These are phyloP conservation scores for Bathynomus jamesi DNA, from an alignment of 1,140 invertebrate species.

Conservation along the genomic window DNA sequence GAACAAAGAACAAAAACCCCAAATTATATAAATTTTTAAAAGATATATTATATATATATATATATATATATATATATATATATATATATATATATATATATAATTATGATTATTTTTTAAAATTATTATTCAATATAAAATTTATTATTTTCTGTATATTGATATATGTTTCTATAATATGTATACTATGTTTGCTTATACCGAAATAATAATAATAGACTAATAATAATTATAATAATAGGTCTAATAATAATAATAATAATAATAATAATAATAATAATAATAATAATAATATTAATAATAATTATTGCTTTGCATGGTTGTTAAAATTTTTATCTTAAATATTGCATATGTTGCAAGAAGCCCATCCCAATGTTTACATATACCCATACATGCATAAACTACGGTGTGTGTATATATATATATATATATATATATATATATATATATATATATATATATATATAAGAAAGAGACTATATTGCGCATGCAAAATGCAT, in stretches of 20 bases:
- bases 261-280: too few relatives aligned
- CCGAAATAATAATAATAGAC: not conserved
- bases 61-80: not conserved
- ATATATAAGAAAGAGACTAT: not conserved
- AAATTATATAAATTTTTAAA: too few relatives aligned
- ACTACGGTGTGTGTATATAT: not conserved
- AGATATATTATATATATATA: not conserved
- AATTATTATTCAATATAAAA: not conserved
- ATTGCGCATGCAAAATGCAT: too few relatives aligned
- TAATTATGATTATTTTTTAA: not conserved
- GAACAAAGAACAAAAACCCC: too few relatives aligned
- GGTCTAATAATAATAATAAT: too few relatives aligned
- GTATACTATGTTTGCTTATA: not conserved
- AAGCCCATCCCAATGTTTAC: too few relatives aligned
- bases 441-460: constrained; percentile 3
- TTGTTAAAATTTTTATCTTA: too few relatives aligned
- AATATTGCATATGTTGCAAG: too few relatives aligned
- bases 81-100: not conserved
- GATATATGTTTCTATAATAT: not conserved
- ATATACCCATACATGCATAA: not conserved
- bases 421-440: not conserved
- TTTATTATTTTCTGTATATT: not conserved
- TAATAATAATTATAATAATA: too few relatives aligned
- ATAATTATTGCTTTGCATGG: too few relatives aligned
- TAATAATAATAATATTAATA: too few relatives aligned